A percentile compares a stretch with the other conserved stretches of the same genome.
Evolutionary conservation across 2,797 vertebrate species (phyloP).

Genomic region (Acridotheres tristis): DNA sequence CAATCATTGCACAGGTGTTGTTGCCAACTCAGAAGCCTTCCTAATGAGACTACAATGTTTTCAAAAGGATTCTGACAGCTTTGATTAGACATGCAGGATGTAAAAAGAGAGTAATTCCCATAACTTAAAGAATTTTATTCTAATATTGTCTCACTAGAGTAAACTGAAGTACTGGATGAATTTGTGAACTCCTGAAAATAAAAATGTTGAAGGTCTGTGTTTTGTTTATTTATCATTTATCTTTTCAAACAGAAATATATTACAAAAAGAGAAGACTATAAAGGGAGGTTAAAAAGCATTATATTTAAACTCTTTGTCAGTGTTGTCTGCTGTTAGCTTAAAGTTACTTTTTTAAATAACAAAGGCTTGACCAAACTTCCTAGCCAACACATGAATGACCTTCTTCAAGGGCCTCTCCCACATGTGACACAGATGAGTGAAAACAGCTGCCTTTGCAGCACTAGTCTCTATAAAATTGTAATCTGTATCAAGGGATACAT

Average conservation of each 20-base stretch:
- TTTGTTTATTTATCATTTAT: not conserved
- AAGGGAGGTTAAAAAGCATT: not conserved
- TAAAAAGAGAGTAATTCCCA: not conserved
- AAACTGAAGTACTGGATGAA: not conserved
- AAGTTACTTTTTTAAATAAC: slow-evolving; percentile 20
- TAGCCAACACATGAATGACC: not conserved
- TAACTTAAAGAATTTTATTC: not conserved
- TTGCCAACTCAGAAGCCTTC: not conserved
- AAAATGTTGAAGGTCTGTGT: not conserved
- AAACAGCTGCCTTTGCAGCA: slow-evolving; percentile 41
- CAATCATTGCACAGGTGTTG: not conserved
- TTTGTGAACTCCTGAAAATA: not conserved
- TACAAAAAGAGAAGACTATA: not conserved
- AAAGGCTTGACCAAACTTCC: not conserved
- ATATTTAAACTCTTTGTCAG: not conserved
- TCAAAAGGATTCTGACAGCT: not conserved
- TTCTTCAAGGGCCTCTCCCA: slow-evolving; percentile 11
- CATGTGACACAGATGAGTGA: not conserved
- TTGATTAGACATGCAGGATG: not conserved
- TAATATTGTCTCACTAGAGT: not conserved
- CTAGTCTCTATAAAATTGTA: not conserved
- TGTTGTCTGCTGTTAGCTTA: not conserved
- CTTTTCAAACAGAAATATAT: not conserved
- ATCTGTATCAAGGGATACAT: slow-evolving; percentile 48
- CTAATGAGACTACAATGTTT: not conserved